Conservation (phyloP, 2,797 vertebrate species). For the Tympanoctomys barrerae region DNA sequence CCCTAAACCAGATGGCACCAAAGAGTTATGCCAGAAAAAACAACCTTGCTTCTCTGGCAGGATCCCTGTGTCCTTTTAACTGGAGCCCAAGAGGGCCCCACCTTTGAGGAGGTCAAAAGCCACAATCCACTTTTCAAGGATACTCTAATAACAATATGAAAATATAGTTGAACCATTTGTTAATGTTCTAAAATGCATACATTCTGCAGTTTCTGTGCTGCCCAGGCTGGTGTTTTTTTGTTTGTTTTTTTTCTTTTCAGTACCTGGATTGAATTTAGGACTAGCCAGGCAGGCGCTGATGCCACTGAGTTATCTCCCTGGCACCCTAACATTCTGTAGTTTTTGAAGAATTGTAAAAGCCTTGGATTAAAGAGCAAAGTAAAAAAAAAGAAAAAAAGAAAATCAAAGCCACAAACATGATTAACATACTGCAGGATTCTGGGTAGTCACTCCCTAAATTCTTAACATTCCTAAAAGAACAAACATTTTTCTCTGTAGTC, state of each 20-base stretch:
- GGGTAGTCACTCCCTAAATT: slow-evolving; percentile 58
- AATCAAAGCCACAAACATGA: slow-evolving; percentile 54
- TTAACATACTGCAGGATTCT: slow-evolving; percentile 58
- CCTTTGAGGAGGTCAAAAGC: background rate
- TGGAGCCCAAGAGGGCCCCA: slow-evolving; percentile 50
- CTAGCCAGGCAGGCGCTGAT: too few species aligned
- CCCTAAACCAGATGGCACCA: slow-evolving; percentile 73
- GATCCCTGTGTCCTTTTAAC: slow-evolving; percentile 32
- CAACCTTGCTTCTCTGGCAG: slow-evolving; percentile 34
- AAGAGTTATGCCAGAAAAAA: slow-evolving; percentile 42
- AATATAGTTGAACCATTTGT: background rate
- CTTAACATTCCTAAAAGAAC: slow-evolving; percentile 74
- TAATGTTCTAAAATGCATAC: background rate
- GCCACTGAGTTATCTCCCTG: too few species aligned
- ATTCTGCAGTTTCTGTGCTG: slow-evolving; percentile 25
- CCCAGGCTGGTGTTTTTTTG: too few species aligned
- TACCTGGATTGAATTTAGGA: too few species aligned
- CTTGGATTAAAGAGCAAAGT: slow-evolving; percentile 32
- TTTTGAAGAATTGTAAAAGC: slow-evolving; percentile 60
- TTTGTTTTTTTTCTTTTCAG: too few species aligned
- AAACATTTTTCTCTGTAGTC: slow-evolving; percentile 51
- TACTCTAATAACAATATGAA: background rate
- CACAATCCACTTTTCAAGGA: background rate
- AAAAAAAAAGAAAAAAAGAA: background rate
- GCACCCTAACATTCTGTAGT: background rate